Conservation (phyloP, 2,888 invertebrate species). For the Barypeithes pellucidus region DNA sequence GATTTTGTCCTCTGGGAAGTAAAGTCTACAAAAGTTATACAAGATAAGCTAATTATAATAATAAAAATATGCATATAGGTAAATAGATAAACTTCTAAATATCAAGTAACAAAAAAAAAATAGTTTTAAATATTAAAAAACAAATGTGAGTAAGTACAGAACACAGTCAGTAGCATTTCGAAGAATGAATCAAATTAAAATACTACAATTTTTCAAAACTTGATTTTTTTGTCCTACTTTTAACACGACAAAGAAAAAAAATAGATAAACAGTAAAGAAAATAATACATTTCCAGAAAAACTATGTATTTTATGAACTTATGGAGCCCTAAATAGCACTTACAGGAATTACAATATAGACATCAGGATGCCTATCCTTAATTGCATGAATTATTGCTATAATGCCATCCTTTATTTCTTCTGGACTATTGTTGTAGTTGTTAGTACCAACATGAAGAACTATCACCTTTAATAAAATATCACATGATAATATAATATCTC, state of each 20-base stretch:
- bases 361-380: conserved; percentile 84
- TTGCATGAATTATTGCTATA: conserved; percentile 81
- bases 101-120: too few species aligned
- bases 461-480: conserved; percentile 77
- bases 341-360: conserved; percentile 90
- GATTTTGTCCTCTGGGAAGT: conserved; percentile 89
- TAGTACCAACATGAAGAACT: conserved; percentile 91
- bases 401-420: conserved; percentile 89
- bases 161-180: too few species aligned
- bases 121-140: too few species aligned
- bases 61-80: too few species aligned
- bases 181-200: too few species aligned
- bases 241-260: too few species aligned
- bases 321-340: conserved; percentile 68
- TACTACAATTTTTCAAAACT: too few species aligned
- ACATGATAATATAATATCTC: too few species aligned
- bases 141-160: too few species aligned
- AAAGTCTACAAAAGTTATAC: conserved; percentile 80
- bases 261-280: background rate
- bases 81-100: too few species aligned
- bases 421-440: conserved; percentile 87
- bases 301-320: too few species aligned
- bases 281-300: background rate
- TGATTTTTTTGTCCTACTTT: too few species aligned
- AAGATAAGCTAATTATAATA: background rate